phyloP scores from a whole-genome alignment of 2,113 vertebrate genomes.

The Maccullochella peelii region DNA sequence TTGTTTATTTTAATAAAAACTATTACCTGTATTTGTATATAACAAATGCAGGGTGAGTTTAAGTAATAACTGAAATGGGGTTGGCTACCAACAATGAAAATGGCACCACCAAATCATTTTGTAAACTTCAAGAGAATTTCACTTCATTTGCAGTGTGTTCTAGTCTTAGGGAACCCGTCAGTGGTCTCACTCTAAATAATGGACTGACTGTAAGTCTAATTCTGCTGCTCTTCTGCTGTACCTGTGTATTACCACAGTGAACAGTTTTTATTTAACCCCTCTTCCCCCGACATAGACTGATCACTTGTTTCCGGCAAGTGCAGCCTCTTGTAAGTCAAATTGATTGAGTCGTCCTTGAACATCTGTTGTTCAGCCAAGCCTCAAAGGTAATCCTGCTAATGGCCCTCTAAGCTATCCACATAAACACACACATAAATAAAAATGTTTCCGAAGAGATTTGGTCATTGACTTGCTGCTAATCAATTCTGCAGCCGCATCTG shows the following conservation, averaged over 20 bases:
- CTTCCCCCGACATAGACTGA: constrained; percentile 44
- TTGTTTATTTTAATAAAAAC: constrained; percentile 20
- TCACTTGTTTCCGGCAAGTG: constrained; percentile 73
- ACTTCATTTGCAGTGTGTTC: constrained; percentile 30
- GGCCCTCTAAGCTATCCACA: constrained; percentile 86
- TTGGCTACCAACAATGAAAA: constrained; percentile 19
- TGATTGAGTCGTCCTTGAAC: constrained; percentile 86
- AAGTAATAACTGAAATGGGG: constrained; percentile 7
- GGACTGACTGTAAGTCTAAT: constrained; percentile 14
- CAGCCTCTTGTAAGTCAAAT: constrained; percentile 81
- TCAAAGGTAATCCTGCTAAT: constrained; percentile 88
- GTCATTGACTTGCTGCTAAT: constrained; percentile 84
- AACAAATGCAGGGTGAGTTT: constrained; percentile 7
- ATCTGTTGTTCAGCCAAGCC: constrained; percentile 86
- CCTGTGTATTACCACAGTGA: constrained; percentile 51
- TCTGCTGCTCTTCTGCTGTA: constrained; percentile 44
- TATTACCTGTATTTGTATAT: not conserved
- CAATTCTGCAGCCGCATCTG: constrained; percentile 84
- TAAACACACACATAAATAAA: constrained; percentile 88
- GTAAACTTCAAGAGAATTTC: constrained; percentile 22
- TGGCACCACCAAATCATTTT: constrained; percentile 10
- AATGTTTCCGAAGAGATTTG: constrained; percentile 86
- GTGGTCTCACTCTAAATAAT: constrained; percentile 54
- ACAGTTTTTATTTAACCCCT: constrained; percentile 49
- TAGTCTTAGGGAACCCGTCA: constrained; percentile 57